phyloP scores from a whole-genome alignment of 1,140 invertebrate genomes.

The Lerema accius region DNA sequence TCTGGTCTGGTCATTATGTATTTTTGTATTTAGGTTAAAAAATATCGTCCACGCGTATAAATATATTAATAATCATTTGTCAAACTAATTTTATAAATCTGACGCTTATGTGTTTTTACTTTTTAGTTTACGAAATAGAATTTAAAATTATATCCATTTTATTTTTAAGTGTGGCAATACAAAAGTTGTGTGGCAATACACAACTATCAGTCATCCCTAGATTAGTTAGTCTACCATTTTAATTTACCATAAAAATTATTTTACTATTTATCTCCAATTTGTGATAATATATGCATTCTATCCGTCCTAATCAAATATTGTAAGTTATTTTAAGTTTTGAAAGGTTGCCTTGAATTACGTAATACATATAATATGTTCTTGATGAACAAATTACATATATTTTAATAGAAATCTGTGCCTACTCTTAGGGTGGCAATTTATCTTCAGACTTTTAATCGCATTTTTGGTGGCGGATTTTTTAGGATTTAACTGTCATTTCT shows the following conservation, averaged over 20 bases:
- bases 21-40: too few species aligned
- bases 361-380: slow-evolving; percentile 44
- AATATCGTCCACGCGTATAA: slow-evolving; percentile 21
- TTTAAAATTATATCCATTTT: slow-evolving; percentile 10
- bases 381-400: slow-evolving; percentile 12
- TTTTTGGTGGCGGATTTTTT: slow-evolving; percentile 45
- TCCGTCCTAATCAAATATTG: slow-evolving; percentile 54
- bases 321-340: slow-evolving; percentile 44
- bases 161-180: slow-evolving; percentile 25
- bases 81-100: slow-evolving; percentile 11
- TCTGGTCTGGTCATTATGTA: too few species aligned
- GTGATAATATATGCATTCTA: slow-evolving; percentile 66
- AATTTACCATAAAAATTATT: slow-evolving; percentile 45
- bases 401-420: slow-evolving; percentile 7
- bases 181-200: slow-evolving; percentile 55
- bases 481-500: slow-evolving; percentile 30
- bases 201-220: too few species aligned
- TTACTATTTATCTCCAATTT: slow-evolving; percentile 48
- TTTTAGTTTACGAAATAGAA: slow-evolving; percentile 16
- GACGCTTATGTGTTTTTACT: slow-evolving; percentile 10
- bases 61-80: background rate
- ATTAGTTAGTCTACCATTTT: slow-evolving; percentile 64
- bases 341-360: slow-evolving; percentile 67
- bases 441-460: slow-evolving; percentile 25
- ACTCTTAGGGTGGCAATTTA: background rate